Evolutionary conservation across 2,113 vertebrate genomes (phyloP).

Genomic region (Narcine bancroftii): DNA sequence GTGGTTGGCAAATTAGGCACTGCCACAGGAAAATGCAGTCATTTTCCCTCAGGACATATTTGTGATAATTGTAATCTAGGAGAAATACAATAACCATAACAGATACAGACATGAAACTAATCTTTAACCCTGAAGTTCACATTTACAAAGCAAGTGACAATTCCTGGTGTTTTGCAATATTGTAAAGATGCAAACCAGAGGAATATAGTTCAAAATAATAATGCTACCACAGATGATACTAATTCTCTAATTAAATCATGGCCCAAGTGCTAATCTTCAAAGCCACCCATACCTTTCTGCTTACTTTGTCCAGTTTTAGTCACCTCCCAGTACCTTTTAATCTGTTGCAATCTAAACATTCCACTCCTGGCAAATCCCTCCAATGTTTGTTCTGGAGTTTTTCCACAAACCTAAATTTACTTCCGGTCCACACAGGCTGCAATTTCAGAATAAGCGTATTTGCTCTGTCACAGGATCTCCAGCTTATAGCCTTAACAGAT

Average conservation of each 20-base stretch:
- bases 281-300: no score
- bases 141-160: not conserved
- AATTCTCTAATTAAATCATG: not conserved
- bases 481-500: no score
- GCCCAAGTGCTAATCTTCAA: not conserved
- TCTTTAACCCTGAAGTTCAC: not conserved
- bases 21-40: no score
- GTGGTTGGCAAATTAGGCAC: not conserved
- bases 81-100: slow-evolving; percentile 3
- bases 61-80: not conserved
- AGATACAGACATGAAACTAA: not conserved
- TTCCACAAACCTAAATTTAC: not conserved
- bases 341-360: not conserved
- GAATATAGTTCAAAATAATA: slow-evolving; percentile 4
- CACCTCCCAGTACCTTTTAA: not conserved
- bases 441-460: no score
- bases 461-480: no score
- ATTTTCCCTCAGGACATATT: not conserved
- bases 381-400: not conserved
- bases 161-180: not conserved
- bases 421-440: no score
- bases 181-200: not conserved
- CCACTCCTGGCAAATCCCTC: not conserved
- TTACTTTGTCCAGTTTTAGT: not conserved
- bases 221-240: not conserved